Evolutionary conservation across 2,797 vertebrate species (phyloP).

Genomic region (Heliangelus exortis): DNA sequence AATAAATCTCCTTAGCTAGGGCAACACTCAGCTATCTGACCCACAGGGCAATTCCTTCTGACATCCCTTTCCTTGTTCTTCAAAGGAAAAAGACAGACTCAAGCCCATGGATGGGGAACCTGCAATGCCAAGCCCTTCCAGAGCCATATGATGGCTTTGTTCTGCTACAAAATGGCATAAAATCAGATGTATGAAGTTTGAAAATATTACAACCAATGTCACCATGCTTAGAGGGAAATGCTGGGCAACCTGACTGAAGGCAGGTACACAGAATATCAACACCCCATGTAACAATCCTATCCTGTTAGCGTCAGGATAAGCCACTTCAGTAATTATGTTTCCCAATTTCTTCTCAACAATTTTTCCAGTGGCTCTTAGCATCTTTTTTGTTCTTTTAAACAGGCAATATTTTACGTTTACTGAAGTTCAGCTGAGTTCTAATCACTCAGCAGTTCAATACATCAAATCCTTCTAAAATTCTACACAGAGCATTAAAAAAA

Average conservation of each 20-base stretch:
- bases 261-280: background rate
- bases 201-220: background rate
- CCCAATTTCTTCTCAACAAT: background rate
- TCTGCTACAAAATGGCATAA: background rate
- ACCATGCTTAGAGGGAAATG: background rate
- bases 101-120: accelerated
- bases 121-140: background rate
- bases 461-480: background rate
- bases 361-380: background rate
- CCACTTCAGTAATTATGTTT: background rate
- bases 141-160: background rate
- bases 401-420: background rate
- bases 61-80: background rate
- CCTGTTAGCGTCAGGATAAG: background rate
- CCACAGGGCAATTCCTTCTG: background rate
- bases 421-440: background rate
- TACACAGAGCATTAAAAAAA: background rate
- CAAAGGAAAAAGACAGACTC: background rate
- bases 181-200: background rate
- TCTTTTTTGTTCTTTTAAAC: background rate
- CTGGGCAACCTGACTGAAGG: background rate
- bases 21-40: background rate
- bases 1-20: background rate
- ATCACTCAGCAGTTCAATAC: background rate
- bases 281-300: background rate